Evolutionary conservation across 2,797 vertebrate species (phyloP).

Genomic region (Notolabrus celidotus): DNA sequence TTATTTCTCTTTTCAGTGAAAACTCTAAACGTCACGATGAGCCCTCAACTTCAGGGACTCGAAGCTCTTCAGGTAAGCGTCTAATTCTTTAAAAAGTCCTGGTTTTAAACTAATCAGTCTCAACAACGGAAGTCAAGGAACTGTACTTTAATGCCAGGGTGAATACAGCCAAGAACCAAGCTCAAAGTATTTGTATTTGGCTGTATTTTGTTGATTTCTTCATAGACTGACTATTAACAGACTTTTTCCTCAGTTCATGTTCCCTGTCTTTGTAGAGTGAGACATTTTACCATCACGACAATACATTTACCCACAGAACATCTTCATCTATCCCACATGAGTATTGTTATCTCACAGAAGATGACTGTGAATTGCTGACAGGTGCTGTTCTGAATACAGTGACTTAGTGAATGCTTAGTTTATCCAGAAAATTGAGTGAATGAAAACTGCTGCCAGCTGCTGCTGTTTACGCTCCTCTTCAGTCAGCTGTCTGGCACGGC

Average conservation of each 20-base stretch:
- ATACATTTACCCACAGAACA: constrained; percentile 7
- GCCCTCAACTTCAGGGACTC: constrained; percentile 34
- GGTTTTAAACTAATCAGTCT: neutral
- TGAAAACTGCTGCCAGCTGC: constrained; percentile 5
- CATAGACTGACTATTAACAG: too few species aligned
- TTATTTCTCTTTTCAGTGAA: constrained; percentile 45
- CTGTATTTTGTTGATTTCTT: too few species aligned
- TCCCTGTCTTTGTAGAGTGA: neutral
- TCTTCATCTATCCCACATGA: constrained; percentile 19
- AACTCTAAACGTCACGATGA: constrained; percentile 33
- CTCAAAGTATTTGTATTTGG: neutral
- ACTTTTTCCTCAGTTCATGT: too few species aligned
- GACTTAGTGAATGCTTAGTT: constrained; percentile 5
- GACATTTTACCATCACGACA: constrained; percentile 14
- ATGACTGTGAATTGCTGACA: neutral
- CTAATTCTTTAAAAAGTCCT: neutral
- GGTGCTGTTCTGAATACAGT: constrained; percentile 9
- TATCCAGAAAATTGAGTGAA: neutral
- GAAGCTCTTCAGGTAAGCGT: constrained; percentile 65
- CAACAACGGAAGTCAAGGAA: neutral
- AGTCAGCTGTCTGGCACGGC: constrained; percentile 12
- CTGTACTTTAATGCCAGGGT: neutral
- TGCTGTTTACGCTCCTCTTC: constrained; percentile 5
- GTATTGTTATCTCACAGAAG: constrained; percentile 9
- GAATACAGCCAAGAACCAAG: neutral